These are phyloP conservation scores for Atta texana DNA, from an alignment of 1,140 invertebrate species.

Conservation along the genomic window DNA sequence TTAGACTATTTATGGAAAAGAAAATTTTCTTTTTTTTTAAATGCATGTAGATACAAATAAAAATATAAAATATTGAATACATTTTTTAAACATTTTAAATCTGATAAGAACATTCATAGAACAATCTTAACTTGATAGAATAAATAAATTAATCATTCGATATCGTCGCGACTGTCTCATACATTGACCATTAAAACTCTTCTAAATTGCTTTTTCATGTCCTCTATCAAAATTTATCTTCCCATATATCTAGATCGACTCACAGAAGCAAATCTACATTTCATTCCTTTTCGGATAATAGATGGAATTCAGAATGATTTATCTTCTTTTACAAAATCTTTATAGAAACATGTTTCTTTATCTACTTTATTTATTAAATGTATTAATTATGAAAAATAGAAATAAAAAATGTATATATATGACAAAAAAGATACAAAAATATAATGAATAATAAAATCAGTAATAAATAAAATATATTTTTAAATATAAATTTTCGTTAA, in stretches of 20 bases:
- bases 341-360: constrained; percentile 3
- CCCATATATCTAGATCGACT: constrained; percentile 53
- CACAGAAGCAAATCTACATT: not conserved
- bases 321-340: constrained; percentile 59
- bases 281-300: constrained; percentile 61
- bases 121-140: constrained; percentile 14
- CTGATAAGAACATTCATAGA: not conserved
- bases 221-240: constrained; percentile 71
- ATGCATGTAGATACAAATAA: not conserved
- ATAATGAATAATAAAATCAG: not conserved
- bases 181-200: constrained; percentile 61
- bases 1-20: not conserved
- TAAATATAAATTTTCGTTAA: not conserved
- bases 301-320: constrained; percentile 19
- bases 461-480: not conserved
- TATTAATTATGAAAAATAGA: constrained; percentile 4
- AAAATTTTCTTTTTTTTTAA: not conserved
- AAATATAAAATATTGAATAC: not conserved
- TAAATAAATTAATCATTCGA: constrained; percentile 26
- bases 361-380: not conserved
- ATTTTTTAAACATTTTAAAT: not conserved
- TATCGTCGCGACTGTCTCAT: constrained; percentile 9
- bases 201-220: constrained; percentile 75
- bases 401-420: not conserved
- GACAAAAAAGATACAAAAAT: not conserved